Evolutionary conservation across 1,140 invertebrate species (phyloP).

Genomic region (Cotesia typhae): DNA sequence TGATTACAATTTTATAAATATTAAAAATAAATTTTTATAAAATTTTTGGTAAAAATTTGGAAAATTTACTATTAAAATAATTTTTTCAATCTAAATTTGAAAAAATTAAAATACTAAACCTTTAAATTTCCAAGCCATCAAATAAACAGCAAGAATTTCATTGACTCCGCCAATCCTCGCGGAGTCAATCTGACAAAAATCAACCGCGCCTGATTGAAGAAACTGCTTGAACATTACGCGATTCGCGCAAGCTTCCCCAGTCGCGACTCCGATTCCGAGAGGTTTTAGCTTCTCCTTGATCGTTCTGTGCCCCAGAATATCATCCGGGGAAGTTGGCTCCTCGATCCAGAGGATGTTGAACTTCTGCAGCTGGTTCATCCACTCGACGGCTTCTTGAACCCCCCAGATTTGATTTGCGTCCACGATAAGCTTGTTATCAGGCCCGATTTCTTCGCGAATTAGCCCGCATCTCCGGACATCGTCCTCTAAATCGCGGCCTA

Average conservation of each 20-base stretch:
- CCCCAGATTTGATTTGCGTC: conserved; percentile 95
- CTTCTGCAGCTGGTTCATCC: conserved; percentile 81
- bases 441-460: conserved; percentile 81
- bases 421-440: conserved; percentile 80
- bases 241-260: conserved; percentile 92
- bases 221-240: conserved; percentile 93
- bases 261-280: conserved; percentile 84
- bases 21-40: too few species aligned
- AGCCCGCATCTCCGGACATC: conserved; percentile 77
- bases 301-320: conserved; percentile 82
- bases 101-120: conserved; percentile 61
- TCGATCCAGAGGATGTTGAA: conserved; percentile 90
- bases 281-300: conserved; percentile 74
- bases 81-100: too few species aligned
- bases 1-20: too few species aligned
- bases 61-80: too few species aligned
- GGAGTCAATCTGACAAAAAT: conserved; percentile 91
- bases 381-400: conserved; percentile 82
- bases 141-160: conserved; percentile 86
- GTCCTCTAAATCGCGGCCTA: conserved; percentile 82
- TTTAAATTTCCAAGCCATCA: conserved; percentile 83
- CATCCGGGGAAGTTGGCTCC: conserved; percentile 92
- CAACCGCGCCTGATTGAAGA: conserved; percentile 78
- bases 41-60: too few species aligned
- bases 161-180: conserved; percentile 88